A percentile compares a stretch with the other conserved stretches of the same genome.
phyloP scores from a whole-genome alignment of 1,140 invertebrate genomes.

The Bathynomus jamesi region DNA sequence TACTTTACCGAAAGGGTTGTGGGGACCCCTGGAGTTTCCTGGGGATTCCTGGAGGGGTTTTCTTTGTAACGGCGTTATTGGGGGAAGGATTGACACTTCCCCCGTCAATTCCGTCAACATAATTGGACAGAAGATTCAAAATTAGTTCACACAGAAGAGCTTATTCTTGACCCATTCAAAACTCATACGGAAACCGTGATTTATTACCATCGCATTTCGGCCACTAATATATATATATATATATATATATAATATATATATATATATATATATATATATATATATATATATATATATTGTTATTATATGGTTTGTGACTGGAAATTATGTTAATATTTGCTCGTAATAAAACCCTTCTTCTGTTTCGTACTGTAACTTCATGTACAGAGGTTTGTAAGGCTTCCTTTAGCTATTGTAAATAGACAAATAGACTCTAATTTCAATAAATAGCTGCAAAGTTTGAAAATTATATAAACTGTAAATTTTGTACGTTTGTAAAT shows the following conservation, averaged over 20 bases:
- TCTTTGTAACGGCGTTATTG: neutral
- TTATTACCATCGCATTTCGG: too few relatives aligned
- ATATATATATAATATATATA: neutral
- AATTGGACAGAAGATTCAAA: neutral
- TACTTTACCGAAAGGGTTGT: neutral
- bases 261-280: slow-evolving; percentile 3
- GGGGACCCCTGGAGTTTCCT: neutral
- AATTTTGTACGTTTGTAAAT: too few relatives aligned
- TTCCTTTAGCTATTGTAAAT: too few relatives aligned
- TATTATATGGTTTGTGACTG: neutral
- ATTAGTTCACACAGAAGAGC: neutral
- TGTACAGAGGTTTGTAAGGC: too few relatives aligned
- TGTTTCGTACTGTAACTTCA: too few relatives aligned
- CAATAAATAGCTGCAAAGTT: too few relatives aligned
- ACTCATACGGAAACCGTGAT: neutral
- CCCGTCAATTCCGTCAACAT: neutral
- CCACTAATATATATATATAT: neutral
- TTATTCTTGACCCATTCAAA: neutral
- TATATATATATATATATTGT: neutral
- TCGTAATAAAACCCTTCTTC: too few relatives aligned
- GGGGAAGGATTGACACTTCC: neutral
- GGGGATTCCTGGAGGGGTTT: neutral
- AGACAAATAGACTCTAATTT: too few relatives aligned
- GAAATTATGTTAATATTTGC: neutral
- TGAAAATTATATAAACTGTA: too few relatives aligned